These are phyloP conservation scores for Triplophysa tibetana DNA, from an alignment of 2,113 vertebrate genomes.

Conservation along the genomic window DNA sequence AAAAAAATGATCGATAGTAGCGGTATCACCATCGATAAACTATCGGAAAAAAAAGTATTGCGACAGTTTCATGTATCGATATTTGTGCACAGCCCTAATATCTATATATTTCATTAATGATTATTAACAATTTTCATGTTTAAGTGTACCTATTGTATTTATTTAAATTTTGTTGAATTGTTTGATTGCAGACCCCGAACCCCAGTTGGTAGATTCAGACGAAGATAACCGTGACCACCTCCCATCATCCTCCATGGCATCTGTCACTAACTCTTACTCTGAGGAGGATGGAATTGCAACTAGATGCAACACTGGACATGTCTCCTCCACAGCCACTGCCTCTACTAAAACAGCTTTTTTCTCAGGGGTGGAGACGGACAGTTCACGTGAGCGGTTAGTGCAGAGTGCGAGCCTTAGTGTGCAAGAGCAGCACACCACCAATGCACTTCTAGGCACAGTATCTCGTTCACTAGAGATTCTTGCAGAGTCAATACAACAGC, in stretches of 20 bases:
- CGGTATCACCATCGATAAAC: too few species aligned
- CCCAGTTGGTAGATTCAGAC: conserved; percentile 66
- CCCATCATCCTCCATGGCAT: conserved; percentile 46
- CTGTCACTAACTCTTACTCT: conserved; percentile 38
- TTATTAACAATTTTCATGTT: not conserved
- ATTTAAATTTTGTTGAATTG: not conserved
- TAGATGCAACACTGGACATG: conserved; percentile 57
- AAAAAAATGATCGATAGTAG: too few species aligned
- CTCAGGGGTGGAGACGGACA: conserved; percentile 14
- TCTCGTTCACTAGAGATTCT: conserved; percentile 77
- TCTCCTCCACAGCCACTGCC: conserved; percentile 29
- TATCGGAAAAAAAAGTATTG: too few species aligned
- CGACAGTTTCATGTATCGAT: too few species aligned
- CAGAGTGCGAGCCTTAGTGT: conserved; percentile 71
- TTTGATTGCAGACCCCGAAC: conserved; percentile 61
- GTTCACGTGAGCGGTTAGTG: conserved; percentile 44
- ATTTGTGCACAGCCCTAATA: too few species aligned
- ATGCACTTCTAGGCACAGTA: conserved; percentile 71
- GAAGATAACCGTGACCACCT: conserved; percentile 65
- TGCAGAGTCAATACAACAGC: conserved; percentile 77
- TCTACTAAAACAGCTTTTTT: not conserved
- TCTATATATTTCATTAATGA: not conserved
- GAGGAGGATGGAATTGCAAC: conserved; percentile 44
- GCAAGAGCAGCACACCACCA: conserved; percentile 76
- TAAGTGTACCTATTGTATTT: not conserved